Evolutionary conservation across 2,113 vertebrate species (phyloP), one percentile per base, ranked within the genome.

Genomic region (Pipa parva): DNA sequence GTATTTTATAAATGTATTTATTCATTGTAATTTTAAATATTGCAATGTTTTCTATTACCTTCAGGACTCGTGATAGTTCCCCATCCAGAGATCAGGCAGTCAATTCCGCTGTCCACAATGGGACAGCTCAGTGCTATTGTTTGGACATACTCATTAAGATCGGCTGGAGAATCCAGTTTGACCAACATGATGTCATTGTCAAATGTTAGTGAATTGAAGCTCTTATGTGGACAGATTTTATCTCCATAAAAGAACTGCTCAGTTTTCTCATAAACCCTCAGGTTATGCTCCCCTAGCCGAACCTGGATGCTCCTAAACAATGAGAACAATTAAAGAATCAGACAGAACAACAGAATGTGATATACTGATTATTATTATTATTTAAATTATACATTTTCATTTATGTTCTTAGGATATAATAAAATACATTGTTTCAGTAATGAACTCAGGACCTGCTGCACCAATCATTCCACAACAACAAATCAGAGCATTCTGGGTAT

Each of bases 161-260:
- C 49, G 21, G 63, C 78, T 0, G 77, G 74, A 5, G 24, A 4
- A 9, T 55, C 26, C 27, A 83, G 51, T n/a, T 78, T 72, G 62
- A 86, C 72, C 0, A 86, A 72, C 83, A 84, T 80, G 64, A 83
- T 76, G 56, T 84, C 80, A 2, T 83, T 71, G 65, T 80, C 69
- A 1, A 77, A 70, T 4, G 71, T 60, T 2, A 11, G 2, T 2
- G 24, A 2, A 18, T 65, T 39, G 33, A 64, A 72, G 2, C 10
- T 45, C 3, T 5, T 7, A 49, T 72, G 62, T 45, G 25, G 20
- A 27, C 62, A 72, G 18, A 54, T 64, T 2, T 59, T 59, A 1
- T 59, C 57, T 26, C 62, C 46, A 21, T 59, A 64, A 36, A 12
- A 33, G 45, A 31, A 65, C 62, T 72, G 71, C 26, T 72, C 71